Evolutionary conservation across 2,888 invertebrate genomes (phyloP).

Genomic region (Acleris emargana): DNA sequence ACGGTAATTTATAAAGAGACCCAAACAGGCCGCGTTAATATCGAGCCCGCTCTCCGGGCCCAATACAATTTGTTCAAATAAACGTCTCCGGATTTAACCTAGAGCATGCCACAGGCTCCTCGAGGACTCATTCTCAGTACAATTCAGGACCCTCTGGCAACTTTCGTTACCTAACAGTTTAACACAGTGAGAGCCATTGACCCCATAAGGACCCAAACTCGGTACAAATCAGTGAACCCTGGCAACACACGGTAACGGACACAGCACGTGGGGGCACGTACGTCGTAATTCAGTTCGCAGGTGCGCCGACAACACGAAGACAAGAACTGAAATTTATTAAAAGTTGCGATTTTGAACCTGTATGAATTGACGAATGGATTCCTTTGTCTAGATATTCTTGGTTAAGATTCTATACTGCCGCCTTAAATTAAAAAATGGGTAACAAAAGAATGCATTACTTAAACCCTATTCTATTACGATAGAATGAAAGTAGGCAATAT

Average conservation of each 20-base stretch:
- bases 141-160: background rate
- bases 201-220: background rate
- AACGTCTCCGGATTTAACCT: slow-evolving; percentile 31
- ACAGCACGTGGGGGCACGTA: slow-evolving; percentile 59
- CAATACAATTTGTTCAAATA: slow-evolving; percentile 35
- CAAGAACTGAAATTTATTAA: slow-evolving; percentile 74
- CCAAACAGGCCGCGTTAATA: slow-evolving; percentile 25
- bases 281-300: slow-evolving; percentile 71
- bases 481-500: too few relatives aligned
- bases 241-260: slow-evolving; percentile 48
- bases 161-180: background rate
- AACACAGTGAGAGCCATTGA: background rate
- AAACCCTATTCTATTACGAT: too few relatives aligned
- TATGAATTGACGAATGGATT: slow-evolving; percentile 25
- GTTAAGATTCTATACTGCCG: background rate
- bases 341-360: slow-evolving; percentile 47
- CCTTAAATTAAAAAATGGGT: too few relatives aligned
- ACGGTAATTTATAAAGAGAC: slow-evolving; percentile 24
- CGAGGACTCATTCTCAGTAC: slow-evolving; percentile 2
- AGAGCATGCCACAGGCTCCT: slow-evolving; percentile 14
- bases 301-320: slow-evolving; percentile 69
- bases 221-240: background rate
- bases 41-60: slow-evolving; percentile 21
- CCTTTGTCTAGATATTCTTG: background rate
- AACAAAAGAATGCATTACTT: too few relatives aligned